A percentile compares a stretch with the other conserved stretches of the same genome.
Evolutionary conservation across 2,888 invertebrate genomes (phyloP).

Genomic region (Eugnorisma glareosa): DNA sequence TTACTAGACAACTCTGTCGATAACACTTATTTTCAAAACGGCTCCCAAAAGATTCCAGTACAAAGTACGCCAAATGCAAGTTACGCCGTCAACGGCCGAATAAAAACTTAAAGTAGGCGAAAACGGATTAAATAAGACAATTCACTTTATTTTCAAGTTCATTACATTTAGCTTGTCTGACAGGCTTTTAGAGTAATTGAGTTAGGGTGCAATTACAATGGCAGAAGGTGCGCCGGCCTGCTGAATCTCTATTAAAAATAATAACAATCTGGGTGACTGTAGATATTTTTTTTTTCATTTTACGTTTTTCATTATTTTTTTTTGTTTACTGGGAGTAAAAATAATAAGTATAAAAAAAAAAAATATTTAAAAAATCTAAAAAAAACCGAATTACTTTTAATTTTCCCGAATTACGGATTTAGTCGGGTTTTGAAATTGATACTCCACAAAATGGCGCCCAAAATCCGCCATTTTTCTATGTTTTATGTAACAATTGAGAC

Average conservation of each 20-base stretch:
- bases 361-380: not conserved
- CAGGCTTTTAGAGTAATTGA: conserved; percentile 89
- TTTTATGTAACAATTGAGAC: too few species aligned
- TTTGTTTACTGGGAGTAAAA: not conserved
- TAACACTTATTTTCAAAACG: conserved; percentile 6
- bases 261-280: conserved; percentile 35
- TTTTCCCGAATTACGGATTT: too few species aligned
- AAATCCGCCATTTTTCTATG: too few species aligned
- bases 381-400: too few species aligned
- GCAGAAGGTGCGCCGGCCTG: conserved; percentile 58
- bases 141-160: conserved; percentile 87
- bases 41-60: conserved; percentile 11
- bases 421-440: too few species aligned
- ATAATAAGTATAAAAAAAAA: too few species aligned
- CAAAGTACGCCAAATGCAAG: conserved; percentile 49
- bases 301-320: not conserved
- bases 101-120: conserved; percentile 69
- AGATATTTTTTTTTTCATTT: conserved; percentile 22
- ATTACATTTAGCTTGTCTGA: conserved; percentile 87
- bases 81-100: conserved; percentile 54
- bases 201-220: conserved; percentile 85
- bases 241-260: conserved; percentile 55
- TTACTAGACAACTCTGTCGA: not conserved
- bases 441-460: too few species aligned
- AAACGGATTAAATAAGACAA: conserved; percentile 83